Evolutionary conservation across 2,888 invertebrate species (phyloP).

Genomic region (Volucella inanis): DNA sequence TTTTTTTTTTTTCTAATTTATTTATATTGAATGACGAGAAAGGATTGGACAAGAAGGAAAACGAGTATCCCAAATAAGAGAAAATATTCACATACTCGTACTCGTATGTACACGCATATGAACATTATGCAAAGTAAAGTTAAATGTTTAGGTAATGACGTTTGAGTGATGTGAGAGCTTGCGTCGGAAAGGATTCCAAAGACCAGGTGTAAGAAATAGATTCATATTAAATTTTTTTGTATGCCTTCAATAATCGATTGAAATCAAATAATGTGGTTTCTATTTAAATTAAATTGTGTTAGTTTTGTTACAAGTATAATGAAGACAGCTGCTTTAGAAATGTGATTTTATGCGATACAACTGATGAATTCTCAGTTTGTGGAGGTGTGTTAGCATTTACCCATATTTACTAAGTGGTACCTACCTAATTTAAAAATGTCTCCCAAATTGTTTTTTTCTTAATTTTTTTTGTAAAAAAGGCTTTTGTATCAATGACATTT

Average conservation of each 20-base stretch:
- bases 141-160: slow-evolving; percentile 15
- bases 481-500: no score
- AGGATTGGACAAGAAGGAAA: slow-evolving; percentile 16
- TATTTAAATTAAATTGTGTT: slow-evolving; percentile 15
- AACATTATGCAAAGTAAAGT: slow-evolving; percentile 2
- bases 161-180: slow-evolving; percentile 49
- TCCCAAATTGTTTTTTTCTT: no score
- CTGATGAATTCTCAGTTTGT: no score
- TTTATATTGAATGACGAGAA: neutral
- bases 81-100: no score
- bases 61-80: slow-evolving; percentile 40
- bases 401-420: no score
- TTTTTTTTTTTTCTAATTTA: slow-evolving; percentile 23
- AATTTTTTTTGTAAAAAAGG: no score
- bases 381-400: no score
- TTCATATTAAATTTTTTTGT: slow-evolving; percentile 8
- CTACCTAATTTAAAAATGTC: no score
- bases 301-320: neutral
- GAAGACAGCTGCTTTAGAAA: neutral
- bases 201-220: slow-evolving; percentile 41
- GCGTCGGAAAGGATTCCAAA: slow-evolving; percentile 7
- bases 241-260: slow-evolving; percentile 35
- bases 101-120: neutral
- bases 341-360: neutral
- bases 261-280: slow-evolving; percentile 42